Base-by-base conservation (phyloP, 2,888 invertebrate genomes). In the Agonum fuliginosum region DNA sequence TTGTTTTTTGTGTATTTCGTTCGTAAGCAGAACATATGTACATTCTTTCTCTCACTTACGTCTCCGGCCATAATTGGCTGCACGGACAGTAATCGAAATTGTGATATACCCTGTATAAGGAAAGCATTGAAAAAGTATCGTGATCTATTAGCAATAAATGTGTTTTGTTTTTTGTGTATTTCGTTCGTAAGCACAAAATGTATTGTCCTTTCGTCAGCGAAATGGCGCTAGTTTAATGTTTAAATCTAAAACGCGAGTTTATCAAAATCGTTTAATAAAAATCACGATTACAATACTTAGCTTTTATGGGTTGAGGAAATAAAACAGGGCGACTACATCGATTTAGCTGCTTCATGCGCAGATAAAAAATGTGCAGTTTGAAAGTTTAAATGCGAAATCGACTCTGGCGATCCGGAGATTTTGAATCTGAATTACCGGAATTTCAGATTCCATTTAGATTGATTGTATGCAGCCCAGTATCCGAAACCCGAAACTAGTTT, bases 381-480 rank as follows among this genome's bases (percentile, higher is more conserved):
- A 54, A 54, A 54, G 54, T 24, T 54, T 54, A 54, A 54, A 54
- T 54, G 54, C 54, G 54, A 54, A 48, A 8, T 22, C 54, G 43
- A 43, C 8, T 14, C 43, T 12, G 43, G 43, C 43, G 24, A 54
- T 22, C 54, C 54, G 22, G 22, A 10, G n/a, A 24, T 51, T n/a
- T 24, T 22, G 51, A 51, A 51, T 51, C 51, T 22, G 51, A 51
- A 51, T 51, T 51, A 51, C 51, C 24, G 24, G 54, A 54, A 54
- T 54, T 54, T 54, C 54, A 54, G 54, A 24, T 54, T 54, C 54
- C 54, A 54, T 54, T 54, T 54, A 54, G 54, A 54, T 54, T 54
- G 54, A 54, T 54, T 54, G 54, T 54, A 54, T 54, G 51, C 24
- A 20, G 10, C n/a, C 51, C 51, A n/a, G 19, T 22, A 20, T 22